These are phyloP conservation scores for Dysmachus trigonus DNA, from an alignment of 2,888 invertebrate genomes.

Conservation along the genomic window DNA sequence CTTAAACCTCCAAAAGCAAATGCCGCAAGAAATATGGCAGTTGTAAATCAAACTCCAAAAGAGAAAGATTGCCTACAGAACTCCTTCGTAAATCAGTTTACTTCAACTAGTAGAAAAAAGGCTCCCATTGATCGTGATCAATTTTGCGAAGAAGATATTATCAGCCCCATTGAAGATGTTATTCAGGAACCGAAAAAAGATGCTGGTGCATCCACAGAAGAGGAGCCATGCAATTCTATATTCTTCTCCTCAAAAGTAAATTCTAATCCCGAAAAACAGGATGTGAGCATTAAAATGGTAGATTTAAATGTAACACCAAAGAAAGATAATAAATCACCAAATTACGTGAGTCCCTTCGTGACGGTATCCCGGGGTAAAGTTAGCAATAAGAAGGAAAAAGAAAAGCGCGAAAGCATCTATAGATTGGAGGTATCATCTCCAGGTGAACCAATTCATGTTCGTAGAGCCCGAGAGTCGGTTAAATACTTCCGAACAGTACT, in stretches of 20 bases:
- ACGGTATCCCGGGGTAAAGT: constrained; percentile 68
- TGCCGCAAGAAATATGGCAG: too few species aligned
- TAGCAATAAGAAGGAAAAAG: constrained; percentile 65
- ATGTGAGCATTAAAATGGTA: background rate
- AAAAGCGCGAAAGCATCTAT: constrained; percentile 59
- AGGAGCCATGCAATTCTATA: background rate
- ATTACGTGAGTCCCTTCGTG: constrained; percentile 65
- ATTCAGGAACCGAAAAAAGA: background rate
- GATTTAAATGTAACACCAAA: constrained; percentile 31
- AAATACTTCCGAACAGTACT: constrained; percentile 61
- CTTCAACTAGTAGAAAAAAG: background rate
- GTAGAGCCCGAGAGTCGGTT: constrained; percentile 56
- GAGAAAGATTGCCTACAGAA: background rate
- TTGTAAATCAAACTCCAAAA: background rate
- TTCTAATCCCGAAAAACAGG: background rate
- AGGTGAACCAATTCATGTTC: constrained; percentile 40
- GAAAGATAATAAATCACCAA: constrained; percentile 50
- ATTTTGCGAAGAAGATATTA: background rate
- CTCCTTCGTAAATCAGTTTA: background rate
- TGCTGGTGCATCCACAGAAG: background rate
- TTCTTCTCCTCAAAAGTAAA: background rate
- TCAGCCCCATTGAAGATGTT: background rate
- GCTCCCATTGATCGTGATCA: background rate
- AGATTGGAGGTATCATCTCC: constrained; percentile 45
- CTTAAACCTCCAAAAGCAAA: background rate